phyloP scores from a whole-genome alignment of 2,113 vertebrate genomes.

The Tragelaphus buxtoni region DNA sequence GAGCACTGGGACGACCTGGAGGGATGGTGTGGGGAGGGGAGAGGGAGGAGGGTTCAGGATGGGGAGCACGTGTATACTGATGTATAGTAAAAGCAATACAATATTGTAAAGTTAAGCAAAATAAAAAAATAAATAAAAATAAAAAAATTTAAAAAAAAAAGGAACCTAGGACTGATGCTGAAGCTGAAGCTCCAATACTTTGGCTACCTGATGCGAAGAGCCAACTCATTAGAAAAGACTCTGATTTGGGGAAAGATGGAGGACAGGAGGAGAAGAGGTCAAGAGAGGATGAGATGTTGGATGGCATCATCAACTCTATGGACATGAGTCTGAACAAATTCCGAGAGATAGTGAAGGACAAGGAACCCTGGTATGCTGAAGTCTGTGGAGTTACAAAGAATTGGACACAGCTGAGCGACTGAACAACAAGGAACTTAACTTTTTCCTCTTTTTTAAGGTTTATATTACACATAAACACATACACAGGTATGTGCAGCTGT shows the following conservation, averaged over 20 bases:
- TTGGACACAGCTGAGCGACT: not conserved
- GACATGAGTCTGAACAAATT: not conserved
- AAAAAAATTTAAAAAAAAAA: not conserved
- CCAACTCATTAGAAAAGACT: not conserved
- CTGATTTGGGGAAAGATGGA: not conserved
- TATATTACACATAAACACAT: not conserved
- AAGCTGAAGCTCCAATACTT: not conserved
- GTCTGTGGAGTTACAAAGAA: not conserved
- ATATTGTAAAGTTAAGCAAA: too few species aligned
- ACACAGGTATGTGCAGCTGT: not conserved
- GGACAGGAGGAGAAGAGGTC: not conserved
- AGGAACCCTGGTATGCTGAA: not conserved
- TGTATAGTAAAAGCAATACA: too few species aligned
- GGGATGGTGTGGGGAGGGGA: too few species aligned
- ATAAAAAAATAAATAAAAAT: too few species aligned
- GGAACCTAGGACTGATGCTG: not conserved
- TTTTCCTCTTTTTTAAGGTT: not conserved
- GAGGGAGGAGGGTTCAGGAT: too few species aligned
- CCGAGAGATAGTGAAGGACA: not conserved
- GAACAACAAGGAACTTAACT: not conserved
- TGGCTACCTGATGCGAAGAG: not conserved
- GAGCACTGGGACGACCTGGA: too few species aligned
- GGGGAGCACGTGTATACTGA: too few species aligned
- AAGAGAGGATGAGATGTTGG: not conserved
- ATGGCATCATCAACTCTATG: not conserved